These are phyloP conservation scores for Chloroceryle amazona DNA, from an alignment of 2,797 vertebrate genomes.

Conservation along the genomic window DNA sequence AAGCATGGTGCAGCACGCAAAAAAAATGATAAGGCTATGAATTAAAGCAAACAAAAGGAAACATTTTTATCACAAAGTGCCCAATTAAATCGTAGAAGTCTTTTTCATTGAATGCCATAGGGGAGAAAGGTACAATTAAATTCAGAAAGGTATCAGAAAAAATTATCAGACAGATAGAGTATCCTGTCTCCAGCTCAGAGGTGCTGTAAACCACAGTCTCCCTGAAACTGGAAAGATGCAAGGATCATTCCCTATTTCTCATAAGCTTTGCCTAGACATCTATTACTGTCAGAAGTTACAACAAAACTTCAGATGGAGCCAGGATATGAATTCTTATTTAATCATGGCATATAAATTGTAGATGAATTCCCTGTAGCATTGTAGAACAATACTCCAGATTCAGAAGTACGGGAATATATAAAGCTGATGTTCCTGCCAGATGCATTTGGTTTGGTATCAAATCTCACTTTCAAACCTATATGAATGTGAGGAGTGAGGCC, in stretches of 20 bases:
- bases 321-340: slow-evolving; percentile 3
- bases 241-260: not conserved
- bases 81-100: not conserved
- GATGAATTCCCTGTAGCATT: not conserved
- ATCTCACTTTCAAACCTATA: not conserved
- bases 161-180: not conserved
- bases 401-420: not conserved
- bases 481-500: not conserved
- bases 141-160: not conserved
- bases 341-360: not conserved
- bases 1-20: not conserved
- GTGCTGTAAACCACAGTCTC: not conserved
- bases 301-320: not conserved
- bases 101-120: not conserved
- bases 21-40: not conserved
- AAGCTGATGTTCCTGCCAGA: not conserved
- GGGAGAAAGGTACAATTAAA: not conserved
- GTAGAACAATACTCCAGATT: not conserved
- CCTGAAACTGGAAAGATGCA: not conserved
- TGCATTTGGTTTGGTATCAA: not conserved
- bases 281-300: not conserved
- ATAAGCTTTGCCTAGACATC: not conserved
- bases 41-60: not conserved
- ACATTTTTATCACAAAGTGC: not conserved
- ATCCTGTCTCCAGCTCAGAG: not conserved